Evolutionary conservation across 2,797 vertebrate genomes (phyloP).

Genomic region (Perodicticus potto): DNA sequence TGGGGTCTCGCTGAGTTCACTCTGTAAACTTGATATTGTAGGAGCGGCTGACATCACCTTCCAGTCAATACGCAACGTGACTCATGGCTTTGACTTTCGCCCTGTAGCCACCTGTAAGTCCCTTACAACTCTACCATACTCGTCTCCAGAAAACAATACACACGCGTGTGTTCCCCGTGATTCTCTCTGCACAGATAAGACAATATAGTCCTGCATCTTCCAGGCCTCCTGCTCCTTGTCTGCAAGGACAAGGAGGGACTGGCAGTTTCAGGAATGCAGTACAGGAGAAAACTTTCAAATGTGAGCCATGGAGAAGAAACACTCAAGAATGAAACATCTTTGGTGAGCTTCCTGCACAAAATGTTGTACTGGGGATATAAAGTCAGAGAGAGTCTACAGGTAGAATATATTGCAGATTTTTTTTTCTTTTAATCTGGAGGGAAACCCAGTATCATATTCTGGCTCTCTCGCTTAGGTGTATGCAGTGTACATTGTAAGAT

Average conservation of each 20-base stretch:
- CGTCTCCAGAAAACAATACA: background rate
- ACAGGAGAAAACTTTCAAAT: background rate
- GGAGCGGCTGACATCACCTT: accelerated
- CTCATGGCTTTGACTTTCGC: background rate
- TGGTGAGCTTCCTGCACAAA: background rate
- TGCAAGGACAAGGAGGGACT: accelerated
- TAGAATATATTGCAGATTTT: background rate
- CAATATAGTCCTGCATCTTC: accelerated
- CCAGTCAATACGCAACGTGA: accelerated
- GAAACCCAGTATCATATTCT: accelerated
- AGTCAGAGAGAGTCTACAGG: accelerated
- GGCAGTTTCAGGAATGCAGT: accelerated
- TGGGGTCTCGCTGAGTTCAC: background rate
- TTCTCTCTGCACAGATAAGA: background rate
- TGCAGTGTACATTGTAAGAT: accelerated
- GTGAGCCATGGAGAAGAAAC: accelerated
- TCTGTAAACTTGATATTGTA: accelerated
- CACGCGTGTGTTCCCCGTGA: accelerated
- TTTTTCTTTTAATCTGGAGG: background rate
- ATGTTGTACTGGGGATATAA: accelerated
- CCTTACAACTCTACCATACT: too few relatives aligned
- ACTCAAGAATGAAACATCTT: accelerated
- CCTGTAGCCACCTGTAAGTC: accelerated
- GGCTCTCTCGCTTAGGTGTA: background rate
- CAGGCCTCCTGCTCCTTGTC: accelerated